Evolutionary conservation across 2,888 invertebrate genomes (phyloP), one percentile per base, ranked within the genome.

Genomic region (Serripes groenlandicus): DNA sequence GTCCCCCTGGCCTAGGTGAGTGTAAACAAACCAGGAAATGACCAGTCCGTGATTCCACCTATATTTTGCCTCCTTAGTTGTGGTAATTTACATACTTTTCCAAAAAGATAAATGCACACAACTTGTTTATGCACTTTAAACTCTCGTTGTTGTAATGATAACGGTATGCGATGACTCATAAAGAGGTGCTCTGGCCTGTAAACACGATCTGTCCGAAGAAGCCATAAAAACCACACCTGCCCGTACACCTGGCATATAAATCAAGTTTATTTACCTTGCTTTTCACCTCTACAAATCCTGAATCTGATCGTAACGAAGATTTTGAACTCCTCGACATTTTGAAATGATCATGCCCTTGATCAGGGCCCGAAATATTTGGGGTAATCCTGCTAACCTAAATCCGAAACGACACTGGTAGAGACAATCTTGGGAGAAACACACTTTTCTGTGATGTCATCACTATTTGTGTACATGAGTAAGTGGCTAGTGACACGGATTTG

Each of bases 231-330:
- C 80, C 80, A 75, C 80, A 80, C 80, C 75, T 78, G 74, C 34
- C 23, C 49, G 32, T 74, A 70, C 81, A 78, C 81, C 81, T 83
- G 83, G 60, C 28, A 23, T 54, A 54, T 7, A 56, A 42, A 60
- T 23, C 15, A 18, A 30, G n/a, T 37, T 15, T 35, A 62, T 85
- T 86, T 89, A 92, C 92, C 91, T 92, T 91, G 89, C 91, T 91
- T 82, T 92, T 92, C n/a, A 92, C 89, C 71, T 92, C 92, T 60
- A 92, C 86, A 28, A 90, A 72, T 28, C 87, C 88, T 37, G 83
- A 84, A 32, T 89, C 88, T 62, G 70, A 71, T 68, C 87, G 86
- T 73, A 87, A 81, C 26, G 89, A 87, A 76, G 89, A 81, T 80
- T 89, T 91, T 26, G 90, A 89, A 83, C 75, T 85, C 85, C 86